Conservation (phyloP, 2,797 vertebrate genomes). For the Lagocephalus sceleratus region DNA sequence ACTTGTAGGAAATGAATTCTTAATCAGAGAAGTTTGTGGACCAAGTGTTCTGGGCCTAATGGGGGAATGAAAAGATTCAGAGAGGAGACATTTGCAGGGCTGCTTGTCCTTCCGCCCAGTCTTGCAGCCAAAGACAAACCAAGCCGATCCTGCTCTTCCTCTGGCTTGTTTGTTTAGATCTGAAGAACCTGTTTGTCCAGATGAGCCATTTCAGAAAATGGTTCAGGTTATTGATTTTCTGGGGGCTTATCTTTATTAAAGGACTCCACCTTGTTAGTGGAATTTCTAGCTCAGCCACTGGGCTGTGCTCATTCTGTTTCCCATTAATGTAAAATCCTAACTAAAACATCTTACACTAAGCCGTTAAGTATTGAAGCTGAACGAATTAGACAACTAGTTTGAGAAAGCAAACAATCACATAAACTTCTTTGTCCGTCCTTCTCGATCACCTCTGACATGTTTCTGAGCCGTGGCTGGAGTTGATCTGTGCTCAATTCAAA, state of each 20-base stretch:
- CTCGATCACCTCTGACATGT: no score
- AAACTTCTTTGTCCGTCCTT: no score
- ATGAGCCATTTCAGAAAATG: slow-evolving; percentile 54
- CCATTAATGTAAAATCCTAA: slow-evolving; percentile 46
- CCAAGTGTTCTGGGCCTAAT: slow-evolving; percentile 53
- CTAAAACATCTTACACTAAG: slow-evolving; percentile 29
- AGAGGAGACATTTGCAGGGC: slow-evolving; percentile 39
- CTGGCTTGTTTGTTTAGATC: slow-evolving; percentile 34
- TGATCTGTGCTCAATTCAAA: not conserved
- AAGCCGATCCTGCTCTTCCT: slow-evolving; percentile 17
- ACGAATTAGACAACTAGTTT: slow-evolving; percentile 21
- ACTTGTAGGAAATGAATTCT: slow-evolving; percentile 69
- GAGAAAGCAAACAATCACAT: not conserved
- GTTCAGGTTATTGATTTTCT: slow-evolving; percentile 65
- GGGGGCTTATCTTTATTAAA: slow-evolving; percentile 65
- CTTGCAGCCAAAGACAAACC: slow-evolving; percentile 21
- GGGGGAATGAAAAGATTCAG: slow-evolving; percentile 36
- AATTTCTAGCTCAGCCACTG: slow-evolving; percentile 58
- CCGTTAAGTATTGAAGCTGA: slow-evolving; percentile 34
- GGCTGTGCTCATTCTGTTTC: slow-evolving; percentile 58
- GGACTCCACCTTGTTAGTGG: slow-evolving; percentile 52
- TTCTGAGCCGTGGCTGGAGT: no score
- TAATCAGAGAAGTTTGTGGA: slow-evolving; percentile 77
- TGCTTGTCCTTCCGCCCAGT: slow-evolving; percentile 20
- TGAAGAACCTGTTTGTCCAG: slow-evolving; percentile 39